phyloP scores from a whole-genome alignment of 2,888 invertebrate species.

The Drosophila paracracens region DNA sequence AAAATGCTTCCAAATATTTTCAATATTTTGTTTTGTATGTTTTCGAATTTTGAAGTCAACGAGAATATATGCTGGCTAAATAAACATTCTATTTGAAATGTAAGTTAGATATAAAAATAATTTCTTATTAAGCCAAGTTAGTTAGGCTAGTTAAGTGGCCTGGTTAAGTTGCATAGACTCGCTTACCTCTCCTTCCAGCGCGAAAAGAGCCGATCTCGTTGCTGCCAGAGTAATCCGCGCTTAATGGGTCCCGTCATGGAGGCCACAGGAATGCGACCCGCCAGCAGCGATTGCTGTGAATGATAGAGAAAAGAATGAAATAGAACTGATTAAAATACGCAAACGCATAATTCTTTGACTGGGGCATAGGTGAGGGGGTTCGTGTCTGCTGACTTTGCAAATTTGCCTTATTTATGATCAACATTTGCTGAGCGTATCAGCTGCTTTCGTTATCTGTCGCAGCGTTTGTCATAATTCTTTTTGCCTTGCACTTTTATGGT shows the following conservation, averaged over 20 bases:
- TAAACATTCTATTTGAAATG: background rate
- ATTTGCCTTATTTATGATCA: conserved; percentile 57
- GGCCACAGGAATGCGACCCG: conserved; percentile 85
- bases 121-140: background rate
- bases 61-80: background rate
- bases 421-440: conserved; percentile 55
- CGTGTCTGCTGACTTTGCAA: conserved; percentile 60
- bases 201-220: conserved; percentile 88
- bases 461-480: conserved; percentile 65
- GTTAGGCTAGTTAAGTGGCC: background rate
- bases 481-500: conserved; percentile 52
- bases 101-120: background rate
- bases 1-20: background rate
- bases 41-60: background rate
- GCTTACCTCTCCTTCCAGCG: conserved; percentile 88
- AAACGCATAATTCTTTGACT: background rate
- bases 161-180: background rate
- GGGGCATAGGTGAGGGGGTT: conserved; percentile 10
- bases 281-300: conserved; percentile 84
- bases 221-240: conserved; percentile 88
- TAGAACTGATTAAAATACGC: conserved; percentile 35
- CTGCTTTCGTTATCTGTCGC: conserved; percentile 57
- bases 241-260: conserved; percentile 87
- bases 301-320: conserved; percentile 18
- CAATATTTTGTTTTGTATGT: background rate